Evolutionary conservation across 2,888 invertebrate genomes (phyloP).

Genomic region (Trichacis sp.): DNA sequence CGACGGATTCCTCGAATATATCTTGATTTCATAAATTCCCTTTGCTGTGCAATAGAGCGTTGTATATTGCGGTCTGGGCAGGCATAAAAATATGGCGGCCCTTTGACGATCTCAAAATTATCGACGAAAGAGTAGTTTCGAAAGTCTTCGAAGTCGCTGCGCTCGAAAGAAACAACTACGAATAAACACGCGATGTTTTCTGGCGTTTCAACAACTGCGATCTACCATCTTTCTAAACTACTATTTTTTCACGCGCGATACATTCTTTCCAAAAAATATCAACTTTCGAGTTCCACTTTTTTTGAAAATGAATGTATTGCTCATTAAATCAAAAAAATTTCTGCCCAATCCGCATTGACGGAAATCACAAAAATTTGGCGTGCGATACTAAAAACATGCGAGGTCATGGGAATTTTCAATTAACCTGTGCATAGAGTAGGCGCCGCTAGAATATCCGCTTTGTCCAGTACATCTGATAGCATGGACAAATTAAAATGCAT

Average conservation of each 20-base stretch:
- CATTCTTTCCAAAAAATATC: too few species aligned
- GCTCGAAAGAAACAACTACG: constrained; percentile 55
- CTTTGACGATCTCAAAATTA: constrained; percentile 7
- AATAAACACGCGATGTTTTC: constrained; percentile 24
- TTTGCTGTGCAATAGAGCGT: constrained; percentile 59
- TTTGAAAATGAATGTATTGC: too few species aligned
- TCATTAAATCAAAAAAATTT: too few species aligned
- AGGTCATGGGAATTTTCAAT: constrained; percentile 60
- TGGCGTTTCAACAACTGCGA: background rate
- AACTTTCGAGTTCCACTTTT: too few species aligned
- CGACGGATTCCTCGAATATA: constrained; percentile 47
- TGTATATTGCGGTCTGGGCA: constrained; percentile 61
- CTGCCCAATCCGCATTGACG: constrained; percentile 51
- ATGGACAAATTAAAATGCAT: constrained; percentile 43
- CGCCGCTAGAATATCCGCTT: constrained; percentile 68
- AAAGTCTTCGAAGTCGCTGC: constrained; percentile 46
- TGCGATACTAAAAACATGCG: constrained; percentile 59
- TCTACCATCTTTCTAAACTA: background rate
- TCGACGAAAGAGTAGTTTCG: constrained; percentile 4
- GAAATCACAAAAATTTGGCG: constrained; percentile 51
- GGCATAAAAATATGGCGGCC: constrained; percentile 53
- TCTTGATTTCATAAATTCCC: constrained; percentile 57
- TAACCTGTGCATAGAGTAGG: constrained; percentile 72
- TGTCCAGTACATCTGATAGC: constrained; percentile 71
- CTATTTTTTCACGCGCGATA: constrained; percentile 47